Conservation (phyloP, 1,140 invertebrate species). For the Drosophila suzukii region DNA sequence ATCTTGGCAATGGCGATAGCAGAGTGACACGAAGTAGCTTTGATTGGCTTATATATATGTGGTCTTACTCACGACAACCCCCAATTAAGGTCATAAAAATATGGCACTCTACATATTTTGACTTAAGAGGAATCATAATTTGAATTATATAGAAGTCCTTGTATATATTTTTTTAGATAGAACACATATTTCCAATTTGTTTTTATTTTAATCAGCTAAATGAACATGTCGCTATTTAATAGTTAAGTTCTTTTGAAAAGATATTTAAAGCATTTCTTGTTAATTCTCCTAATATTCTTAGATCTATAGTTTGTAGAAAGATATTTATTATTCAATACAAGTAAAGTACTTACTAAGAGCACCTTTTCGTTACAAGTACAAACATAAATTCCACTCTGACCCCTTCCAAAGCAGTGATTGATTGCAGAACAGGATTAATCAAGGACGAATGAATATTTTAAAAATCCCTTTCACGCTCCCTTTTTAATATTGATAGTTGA, state of each 20-base stretch:
- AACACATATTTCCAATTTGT: no score
- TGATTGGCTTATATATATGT: background rate
- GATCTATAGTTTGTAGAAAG: no score
- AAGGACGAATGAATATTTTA: constrained; percentile 48
- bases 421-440: constrained; percentile 36
- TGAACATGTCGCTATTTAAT: no score
- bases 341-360: background rate
- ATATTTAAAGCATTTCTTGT: background rate
- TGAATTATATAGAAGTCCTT: no score
- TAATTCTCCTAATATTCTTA: background rate
- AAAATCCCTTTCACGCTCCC: constrained; percentile 37
- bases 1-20: constrained; percentile 27
- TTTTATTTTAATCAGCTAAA: no score
- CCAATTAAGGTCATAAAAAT: background rate
- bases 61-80: background rate
- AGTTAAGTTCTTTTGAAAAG: no score
- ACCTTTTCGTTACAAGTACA: background rate
- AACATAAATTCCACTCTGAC: constrained; percentile 6
- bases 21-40: constrained; percentile 32
- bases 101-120: background rate
- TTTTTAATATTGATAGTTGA: constrained; percentile 42
- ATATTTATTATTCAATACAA: background rate
- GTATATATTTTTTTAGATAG: no score
- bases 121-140: no score
- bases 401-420: constrained; percentile 22